Conservation (phyloP, 1,140 invertebrate genomes). For the Anoplolepis gracilipes region DNA sequence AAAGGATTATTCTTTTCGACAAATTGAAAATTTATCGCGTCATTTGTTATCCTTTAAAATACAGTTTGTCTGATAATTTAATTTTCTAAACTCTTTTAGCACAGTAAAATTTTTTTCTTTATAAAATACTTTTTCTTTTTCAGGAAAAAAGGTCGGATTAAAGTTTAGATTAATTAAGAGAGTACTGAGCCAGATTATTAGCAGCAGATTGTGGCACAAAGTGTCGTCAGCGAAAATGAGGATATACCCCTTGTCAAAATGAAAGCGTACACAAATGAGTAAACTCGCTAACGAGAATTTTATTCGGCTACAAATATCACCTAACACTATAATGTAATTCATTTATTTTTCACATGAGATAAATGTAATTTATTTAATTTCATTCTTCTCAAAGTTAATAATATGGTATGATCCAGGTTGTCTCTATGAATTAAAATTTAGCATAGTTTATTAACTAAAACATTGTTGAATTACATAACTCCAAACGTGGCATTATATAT, state of each 20-base stretch:
- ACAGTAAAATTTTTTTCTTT: background rate
- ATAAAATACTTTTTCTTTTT: conserved; percentile 22
- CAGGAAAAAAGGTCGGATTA: background rate
- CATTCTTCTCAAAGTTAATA: background rate
- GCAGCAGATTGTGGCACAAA: conserved; percentile 40
- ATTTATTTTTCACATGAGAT: background rate
- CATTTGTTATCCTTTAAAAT: background rate
- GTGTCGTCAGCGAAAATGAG: conserved; percentile 43
- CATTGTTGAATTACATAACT: background rate
- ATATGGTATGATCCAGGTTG: too few species aligned
- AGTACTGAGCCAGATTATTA: conserved; percentile 39
- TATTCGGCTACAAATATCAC: background rate
- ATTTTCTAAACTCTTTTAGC: conserved; percentile 16
- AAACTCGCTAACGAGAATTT: conserved; percentile 40
- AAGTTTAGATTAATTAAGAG: conserved; percentile 52
- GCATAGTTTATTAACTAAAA: background rate
- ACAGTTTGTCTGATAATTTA: conserved; percentile 17
- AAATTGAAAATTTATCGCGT: background rate
- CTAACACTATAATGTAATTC: conserved; percentile 1
- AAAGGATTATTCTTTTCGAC: background rate
- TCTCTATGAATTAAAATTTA: background rate
- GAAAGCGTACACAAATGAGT: background rate
- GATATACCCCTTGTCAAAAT: conserved; percentile 1
- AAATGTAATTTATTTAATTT: conserved; percentile 8
- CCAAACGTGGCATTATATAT: background rate